Percentiles rank a stretch among this genome's conserved stretches.
Conservation (phyloP, 2,888 invertebrate species). For the Dinocampus coccinellae region DNA sequence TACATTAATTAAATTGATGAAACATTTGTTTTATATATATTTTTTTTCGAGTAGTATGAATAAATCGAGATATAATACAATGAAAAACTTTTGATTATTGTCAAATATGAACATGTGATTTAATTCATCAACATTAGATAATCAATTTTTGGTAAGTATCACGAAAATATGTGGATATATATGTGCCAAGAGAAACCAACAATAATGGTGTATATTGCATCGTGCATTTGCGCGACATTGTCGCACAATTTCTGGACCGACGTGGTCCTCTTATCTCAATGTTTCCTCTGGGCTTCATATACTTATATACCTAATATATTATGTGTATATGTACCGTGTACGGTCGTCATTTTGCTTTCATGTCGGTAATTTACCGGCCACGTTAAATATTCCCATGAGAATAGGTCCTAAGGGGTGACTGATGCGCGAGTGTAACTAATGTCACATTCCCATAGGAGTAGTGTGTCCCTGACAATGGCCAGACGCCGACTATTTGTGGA, state of each 20-base stretch:
- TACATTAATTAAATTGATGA: no score
- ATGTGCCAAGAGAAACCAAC: not conserved
- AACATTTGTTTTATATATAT: no score
- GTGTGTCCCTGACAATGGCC: slow-evolving; percentile 1
- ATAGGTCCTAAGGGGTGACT: slow-evolving; percentile 55
- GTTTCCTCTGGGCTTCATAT: slow-evolving; percentile 11
- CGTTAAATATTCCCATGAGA: slow-evolving; percentile 63
- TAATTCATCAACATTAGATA: not conserved
- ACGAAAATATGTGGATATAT: not conserved
- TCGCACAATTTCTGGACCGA: not conserved
- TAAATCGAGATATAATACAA: no score
- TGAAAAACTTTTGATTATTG: no score
- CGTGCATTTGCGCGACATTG: not conserved
- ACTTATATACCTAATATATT: slow-evolving; percentile 14
- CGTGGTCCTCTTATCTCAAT: slow-evolving; percentile 15
- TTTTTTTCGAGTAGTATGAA: no score
- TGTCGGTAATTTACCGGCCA: slow-evolving; percentile 34
- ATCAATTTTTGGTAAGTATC: not conserved
- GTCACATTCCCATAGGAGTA: slow-evolving; percentile 53
- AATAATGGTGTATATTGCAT: not conserved
- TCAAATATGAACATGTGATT: no score
- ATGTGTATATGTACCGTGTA: not conserved
- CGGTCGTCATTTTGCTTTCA: slow-evolving; percentile 28
- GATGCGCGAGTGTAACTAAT: slow-evolving; percentile 61
- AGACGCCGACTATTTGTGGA: not conserved